Percentiles rank a stretch among this genome's conserved stretches.
These are phyloP conservation scores for Acronicta psi DNA, from an alignment of 2,888 invertebrate species.

Conservation along the genomic window DNA sequence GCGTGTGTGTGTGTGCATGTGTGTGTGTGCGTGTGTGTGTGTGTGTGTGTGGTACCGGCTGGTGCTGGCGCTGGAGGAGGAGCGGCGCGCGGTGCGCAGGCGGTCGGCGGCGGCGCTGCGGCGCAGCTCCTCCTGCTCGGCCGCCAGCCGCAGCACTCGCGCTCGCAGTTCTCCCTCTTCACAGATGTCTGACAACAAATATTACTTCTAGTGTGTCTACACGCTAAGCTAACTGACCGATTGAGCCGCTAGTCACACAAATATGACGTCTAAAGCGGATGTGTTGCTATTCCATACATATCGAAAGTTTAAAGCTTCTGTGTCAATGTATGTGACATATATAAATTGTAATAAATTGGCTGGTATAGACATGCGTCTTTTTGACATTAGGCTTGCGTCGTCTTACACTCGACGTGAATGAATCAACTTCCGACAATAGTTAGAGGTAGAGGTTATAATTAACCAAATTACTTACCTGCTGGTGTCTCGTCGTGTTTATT, in stretches of 20 bases:
- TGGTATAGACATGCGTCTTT: no score
- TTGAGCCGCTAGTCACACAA: no score
- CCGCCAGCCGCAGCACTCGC: slow-evolving; percentile 95
- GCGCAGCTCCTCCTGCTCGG: slow-evolving; percentile 94
- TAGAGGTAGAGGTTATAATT: not conserved
- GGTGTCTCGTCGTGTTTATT: slow-evolving; percentile 99
- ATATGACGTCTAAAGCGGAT: no score
- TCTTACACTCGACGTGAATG: no score
- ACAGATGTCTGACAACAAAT: slow-evolving; percentile 93
- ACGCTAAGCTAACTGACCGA: no score
- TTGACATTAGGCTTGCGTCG: no score
- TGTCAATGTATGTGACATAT: no score
- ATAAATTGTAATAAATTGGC: no score
- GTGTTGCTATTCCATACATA: no score
- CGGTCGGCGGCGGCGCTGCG: slow-evolving; percentile 86
- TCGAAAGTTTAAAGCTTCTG: no score
- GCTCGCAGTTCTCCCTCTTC: slow-evolving; percentile 98
- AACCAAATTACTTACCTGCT: slow-evolving; percentile 90
- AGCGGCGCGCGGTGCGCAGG: slow-evolving; percentile 82
- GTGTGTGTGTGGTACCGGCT: slow-evolving; percentile 67
- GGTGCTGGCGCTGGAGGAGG: slow-evolving; percentile 87
- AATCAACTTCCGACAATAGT: no score
- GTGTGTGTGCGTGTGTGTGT: not conserved
- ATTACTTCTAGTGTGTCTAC: no score
- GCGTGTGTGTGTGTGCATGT: not conserved